phyloP scores from a whole-genome alignment of 2,113 vertebrate genomes.

The Engraulis encrasicolus region DNA sequence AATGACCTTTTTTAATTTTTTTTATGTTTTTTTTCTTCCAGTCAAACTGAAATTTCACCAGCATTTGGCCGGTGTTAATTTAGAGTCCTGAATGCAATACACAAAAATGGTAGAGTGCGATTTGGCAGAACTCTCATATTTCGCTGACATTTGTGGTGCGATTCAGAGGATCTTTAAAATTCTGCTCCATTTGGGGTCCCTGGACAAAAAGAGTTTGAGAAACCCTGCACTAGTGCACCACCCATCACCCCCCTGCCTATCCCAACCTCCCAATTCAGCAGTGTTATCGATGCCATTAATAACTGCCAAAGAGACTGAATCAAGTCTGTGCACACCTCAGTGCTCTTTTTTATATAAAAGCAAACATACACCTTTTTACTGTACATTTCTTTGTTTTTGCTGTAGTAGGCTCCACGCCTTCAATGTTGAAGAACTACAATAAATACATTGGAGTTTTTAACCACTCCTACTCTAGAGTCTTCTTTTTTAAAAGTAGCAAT shows the following conservation, averaged over 20 bases:
- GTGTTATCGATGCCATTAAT: slow-evolving; percentile 6
- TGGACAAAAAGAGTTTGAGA: too few species aligned
- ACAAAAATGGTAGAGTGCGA: too few species aligned
- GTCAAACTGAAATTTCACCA: too few species aligned
- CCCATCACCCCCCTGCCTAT: not conserved
- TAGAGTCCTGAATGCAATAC: too few species aligned
- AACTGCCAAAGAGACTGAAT: slow-evolving; percentile 9
- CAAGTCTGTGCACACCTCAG: not conserved
- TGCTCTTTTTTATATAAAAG: slow-evolving; percentile 8
- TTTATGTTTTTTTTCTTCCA: too few species aligned
- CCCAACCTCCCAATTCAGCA: not conserved
- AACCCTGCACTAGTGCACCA: too few species aligned
- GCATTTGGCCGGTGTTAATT: too few species aligned
- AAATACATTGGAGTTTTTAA: slow-evolving; percentile 13
- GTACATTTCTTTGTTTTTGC: not conserved
- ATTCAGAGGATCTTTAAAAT: too few species aligned
- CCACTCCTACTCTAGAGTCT: not conserved
- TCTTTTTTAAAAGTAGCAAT: not conserved
- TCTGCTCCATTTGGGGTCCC: too few species aligned
- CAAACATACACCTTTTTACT: not conserved
- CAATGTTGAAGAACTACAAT: not conserved
- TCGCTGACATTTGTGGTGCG: too few species aligned
- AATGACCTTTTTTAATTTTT: too few species aligned
- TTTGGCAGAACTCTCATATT: too few species aligned
- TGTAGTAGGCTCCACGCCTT: not conserved